Evolutionary conservation across 2,888 invertebrate genomes (phyloP).

Genomic region (Synergus itoensis): DNA sequence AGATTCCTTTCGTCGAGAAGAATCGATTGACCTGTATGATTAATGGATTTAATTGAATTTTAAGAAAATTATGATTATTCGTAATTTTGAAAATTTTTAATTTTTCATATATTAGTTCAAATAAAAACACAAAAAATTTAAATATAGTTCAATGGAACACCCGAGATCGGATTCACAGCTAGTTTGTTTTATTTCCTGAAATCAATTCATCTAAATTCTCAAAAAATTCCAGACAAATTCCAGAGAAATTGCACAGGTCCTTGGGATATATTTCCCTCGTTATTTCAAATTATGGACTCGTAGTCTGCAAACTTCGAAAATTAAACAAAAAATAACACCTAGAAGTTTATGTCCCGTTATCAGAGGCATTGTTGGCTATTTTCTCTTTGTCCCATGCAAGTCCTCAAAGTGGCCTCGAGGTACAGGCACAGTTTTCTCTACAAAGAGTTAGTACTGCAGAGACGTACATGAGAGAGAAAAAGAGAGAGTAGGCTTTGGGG

Average conservation of each 20-base stretch:
- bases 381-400: constrained; percentile 14
- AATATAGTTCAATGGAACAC: too few relatives aligned
- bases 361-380: not conserved
- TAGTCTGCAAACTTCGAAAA: not conserved
- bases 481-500: constrained; percentile 9
- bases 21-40: too few relatives aligned
- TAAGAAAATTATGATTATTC: too few relatives aligned
- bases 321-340: not conserved
- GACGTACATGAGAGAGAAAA: not conserved
- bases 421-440: constrained; percentile 23
- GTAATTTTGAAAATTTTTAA: too few relatives aligned
- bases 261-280: not conserved
- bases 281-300: not conserved
- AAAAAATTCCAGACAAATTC: not conserved
- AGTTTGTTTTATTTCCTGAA: not conserved
- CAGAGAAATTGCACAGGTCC: not conserved
- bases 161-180: too few relatives aligned
- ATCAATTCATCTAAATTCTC: not conserved
- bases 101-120: too few relatives aligned
- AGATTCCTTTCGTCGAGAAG: too few relatives aligned
- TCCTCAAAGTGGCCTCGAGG: constrained; percentile 30
- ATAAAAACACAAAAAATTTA: too few relatives aligned
- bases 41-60: too few relatives aligned
- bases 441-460: constrained; percentile 36
- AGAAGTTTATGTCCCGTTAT: constrained; percentile 13